A percentile compares a stretch with the other conserved stretches of the same genome.
Conservation (phyloP, 2,797 vertebrate species). For the Antrozous pallidus region DNA sequence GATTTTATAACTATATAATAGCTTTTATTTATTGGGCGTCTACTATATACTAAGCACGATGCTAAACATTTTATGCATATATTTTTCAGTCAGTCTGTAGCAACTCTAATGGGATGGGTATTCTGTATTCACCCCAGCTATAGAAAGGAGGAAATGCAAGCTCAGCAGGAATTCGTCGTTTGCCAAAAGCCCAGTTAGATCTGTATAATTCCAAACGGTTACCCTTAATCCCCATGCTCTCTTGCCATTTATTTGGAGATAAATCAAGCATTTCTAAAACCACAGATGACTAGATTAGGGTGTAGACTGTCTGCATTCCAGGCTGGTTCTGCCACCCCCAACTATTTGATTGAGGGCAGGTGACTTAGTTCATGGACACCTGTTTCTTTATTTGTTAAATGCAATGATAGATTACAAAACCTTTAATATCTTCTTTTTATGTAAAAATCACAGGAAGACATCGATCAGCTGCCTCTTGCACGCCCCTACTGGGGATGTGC, state of each 20-base stretch:
- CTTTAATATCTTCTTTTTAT: neutral
- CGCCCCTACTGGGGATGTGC: no score
- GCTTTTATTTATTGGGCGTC: neutral
- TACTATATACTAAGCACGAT: neutral
- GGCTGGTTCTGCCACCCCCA: neutral
- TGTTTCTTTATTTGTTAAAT: slow-evolving; percentile 7
- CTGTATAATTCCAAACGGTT: neutral
- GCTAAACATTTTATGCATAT: neutral
- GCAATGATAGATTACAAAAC: neutral
- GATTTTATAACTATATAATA: neutral
- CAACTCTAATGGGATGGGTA: neutral
- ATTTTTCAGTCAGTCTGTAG: neutral
- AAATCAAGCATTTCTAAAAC: slow-evolving; percentile 28
- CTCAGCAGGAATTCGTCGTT: neutral
- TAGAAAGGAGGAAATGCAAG: neutral
- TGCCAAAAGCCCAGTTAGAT: neutral
- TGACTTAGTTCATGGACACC: neutral
- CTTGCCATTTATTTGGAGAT: neutral
- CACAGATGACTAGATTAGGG: neutral
- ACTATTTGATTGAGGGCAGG: neutral
- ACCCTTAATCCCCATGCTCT: neutral
- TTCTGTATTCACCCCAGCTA: neutral
- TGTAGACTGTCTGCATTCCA: neutral
- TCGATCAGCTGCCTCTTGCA: no score
- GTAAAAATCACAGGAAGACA: slow-evolving; percentile 50